Percentiles rank a stretch among this genome's conserved stretches.
Evolutionary conservation across 2,113 vertebrate genomes (phyloP).

Genomic region (Colossoma macropomum): DNA sequence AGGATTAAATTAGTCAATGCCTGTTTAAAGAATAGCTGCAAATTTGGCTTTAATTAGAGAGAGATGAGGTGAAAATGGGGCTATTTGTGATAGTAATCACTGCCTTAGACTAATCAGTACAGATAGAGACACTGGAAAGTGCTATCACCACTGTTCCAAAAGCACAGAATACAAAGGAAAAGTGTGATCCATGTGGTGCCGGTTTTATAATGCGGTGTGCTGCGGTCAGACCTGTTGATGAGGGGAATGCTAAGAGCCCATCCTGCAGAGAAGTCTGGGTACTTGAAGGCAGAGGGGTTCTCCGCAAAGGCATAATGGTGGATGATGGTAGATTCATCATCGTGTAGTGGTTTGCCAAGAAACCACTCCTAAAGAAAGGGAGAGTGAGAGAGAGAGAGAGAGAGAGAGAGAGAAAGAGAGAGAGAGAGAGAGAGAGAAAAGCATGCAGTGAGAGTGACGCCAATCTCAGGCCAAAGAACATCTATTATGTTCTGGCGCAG

Average conservation of each 20-base stretch:
- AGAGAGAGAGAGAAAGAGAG: slow-evolving; percentile 4
- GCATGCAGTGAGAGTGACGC: background rate
- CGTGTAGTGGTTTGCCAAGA: slow-evolving; percentile 91
- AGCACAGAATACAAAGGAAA: too few relatives aligned
- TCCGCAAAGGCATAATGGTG: slow-evolving; percentile 98
- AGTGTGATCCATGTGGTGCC: background rate
- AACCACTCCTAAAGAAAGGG: slow-evolving; percentile 87
- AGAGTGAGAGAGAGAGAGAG: too few relatives aligned
- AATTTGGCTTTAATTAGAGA: too few relatives aligned
- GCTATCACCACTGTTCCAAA: too few relatives aligned
- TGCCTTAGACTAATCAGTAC: too few relatives aligned
- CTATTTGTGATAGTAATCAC: too few relatives aligned
- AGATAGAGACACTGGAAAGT: too few relatives aligned
- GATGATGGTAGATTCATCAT: slow-evolving; percentile 96
- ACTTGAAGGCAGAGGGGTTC: slow-evolving; percentile 90
- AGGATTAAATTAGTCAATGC: too few relatives aligned
- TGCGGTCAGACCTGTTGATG: slow-evolving; percentile 84
- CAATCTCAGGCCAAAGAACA: slow-evolving; percentile 8
- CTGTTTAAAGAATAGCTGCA: too few relatives aligned
- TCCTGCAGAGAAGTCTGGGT: slow-evolving; percentile 94
- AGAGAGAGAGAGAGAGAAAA: background rate
- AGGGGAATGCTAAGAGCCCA: slow-evolving; percentile 93
- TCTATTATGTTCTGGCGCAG: background rate
- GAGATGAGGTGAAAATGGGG: too few relatives aligned
- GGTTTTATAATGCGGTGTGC: background rate